Base-by-base conservation (phyloP, 2,888 invertebrate genomes). In the Sinopyrophorus schimmeli region DNA sequence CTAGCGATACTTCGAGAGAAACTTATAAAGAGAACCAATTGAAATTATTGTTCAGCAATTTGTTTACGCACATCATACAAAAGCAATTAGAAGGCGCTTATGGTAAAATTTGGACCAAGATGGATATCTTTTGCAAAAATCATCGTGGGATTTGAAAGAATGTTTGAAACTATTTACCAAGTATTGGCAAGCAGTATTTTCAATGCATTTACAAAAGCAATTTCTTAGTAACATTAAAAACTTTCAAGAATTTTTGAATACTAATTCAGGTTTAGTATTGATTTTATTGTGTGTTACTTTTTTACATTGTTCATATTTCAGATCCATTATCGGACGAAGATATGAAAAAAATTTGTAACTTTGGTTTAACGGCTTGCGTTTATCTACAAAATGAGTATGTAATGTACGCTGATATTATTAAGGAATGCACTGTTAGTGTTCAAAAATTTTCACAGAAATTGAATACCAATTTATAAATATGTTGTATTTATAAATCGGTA, bases 111-210 rank as follows among this genome's bases (percentile, higher is more conserved):
- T 80, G 80, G 80, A 69, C 73, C 32, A 76, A 75, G 41, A 77
- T 81, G 47, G 60, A 80, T 4, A 73, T 79, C 40, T 3, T 9
- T 16, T 1, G 11, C 69, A 77, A 32, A 49, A 62, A 3, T 79
- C 80, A 1, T 81, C 82, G 0, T 83, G 82, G 82, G 66, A 73
- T 3, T 62, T 82, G 23, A 48, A 61, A 2, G 78, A 79, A 39
- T 79, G 80, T 38, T 65, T 83, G 10, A 72, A 74, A 46, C 78
- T 79, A 54, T 69, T 83, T 55, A 72, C 77, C 41, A 78, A 78
- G 62, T 82, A 82, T 65, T 83, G 83, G 82, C 66, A 75, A 5
- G 76, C 80, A 0, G 79, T 82, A 6, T 83, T 83, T 72, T 73
- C 68, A 48, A 76, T 77, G 1, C 53, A 57, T 20, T 41, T 72